phyloP scores from a whole-genome alignment of 2,888 invertebrate genomes.

The Timandra comae region DNA sequence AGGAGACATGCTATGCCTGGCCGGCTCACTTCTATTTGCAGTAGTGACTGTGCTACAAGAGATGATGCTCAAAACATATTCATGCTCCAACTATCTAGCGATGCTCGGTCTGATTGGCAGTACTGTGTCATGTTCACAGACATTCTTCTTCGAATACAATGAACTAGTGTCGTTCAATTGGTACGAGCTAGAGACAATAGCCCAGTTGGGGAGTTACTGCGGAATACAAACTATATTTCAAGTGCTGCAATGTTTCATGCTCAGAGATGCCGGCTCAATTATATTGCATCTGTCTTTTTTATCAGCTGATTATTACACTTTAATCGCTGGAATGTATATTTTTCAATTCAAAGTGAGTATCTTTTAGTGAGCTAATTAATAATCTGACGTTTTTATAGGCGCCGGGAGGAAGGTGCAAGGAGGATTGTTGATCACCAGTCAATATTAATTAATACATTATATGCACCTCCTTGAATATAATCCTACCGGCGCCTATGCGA shows the following conservation, averaged over 20 bases:
- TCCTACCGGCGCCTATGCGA: no score
- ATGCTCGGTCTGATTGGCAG: conserved; percentile 89
- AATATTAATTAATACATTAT: no score
- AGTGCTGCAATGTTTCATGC: conserved; percentile 84
- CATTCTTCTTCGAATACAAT: conserved; percentile 84
- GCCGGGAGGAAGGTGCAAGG: no score
- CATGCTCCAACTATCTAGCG: conserved; percentile 87
- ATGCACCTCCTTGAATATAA: no score
- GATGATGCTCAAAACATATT: conserved; percentile 85
- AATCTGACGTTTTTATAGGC: no score
- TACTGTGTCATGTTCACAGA: conserved; percentile 85
- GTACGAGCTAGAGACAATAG: conserved; percentile 80
- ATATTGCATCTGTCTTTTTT: conserved; percentile 88
- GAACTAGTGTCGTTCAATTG: conserved; percentile 82
- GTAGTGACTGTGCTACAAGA: conserved; percentile 89
- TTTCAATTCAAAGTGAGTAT: conserved; percentile 85
- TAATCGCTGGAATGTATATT: conserved; percentile 86
- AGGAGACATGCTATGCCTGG: conserved; percentile 88
- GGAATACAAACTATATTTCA: conserved; percentile 86
- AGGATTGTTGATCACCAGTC: no score
- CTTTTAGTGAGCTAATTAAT: no score
- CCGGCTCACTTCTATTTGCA: conserved; percentile 86
- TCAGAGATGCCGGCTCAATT: conserved; percentile 87
- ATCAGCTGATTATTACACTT: conserved; percentile 90
- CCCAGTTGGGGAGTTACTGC: conserved; percentile 79